These are phyloP conservation scores for Acrocephalus scirpaceus DNA, from an alignment of 2,797 vertebrate species.

Conservation along the genomic window DNA sequence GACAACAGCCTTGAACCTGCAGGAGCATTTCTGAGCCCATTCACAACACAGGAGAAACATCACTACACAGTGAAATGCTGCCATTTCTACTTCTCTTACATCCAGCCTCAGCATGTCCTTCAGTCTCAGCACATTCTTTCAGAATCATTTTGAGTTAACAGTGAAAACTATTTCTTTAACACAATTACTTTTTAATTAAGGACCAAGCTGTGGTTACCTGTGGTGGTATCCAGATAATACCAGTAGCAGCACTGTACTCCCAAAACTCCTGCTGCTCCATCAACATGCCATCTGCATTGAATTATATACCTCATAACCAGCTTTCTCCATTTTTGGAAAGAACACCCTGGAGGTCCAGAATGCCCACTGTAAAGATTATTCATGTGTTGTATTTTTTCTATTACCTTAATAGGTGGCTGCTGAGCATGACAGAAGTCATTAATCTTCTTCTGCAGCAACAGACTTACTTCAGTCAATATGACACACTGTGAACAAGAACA, in stretches of 20 bases:
- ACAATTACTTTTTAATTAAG: not conserved
- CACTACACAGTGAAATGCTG: not conserved
- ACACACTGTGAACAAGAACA: constrained; percentile 85
- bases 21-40: not conserved
- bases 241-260: not conserved
- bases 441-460: constrained; percentile 88
- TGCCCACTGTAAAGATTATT: not conserved
- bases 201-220: not conserved
- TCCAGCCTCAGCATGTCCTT: not conserved
- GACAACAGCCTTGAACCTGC: not conserved
- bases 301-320: not conserved
- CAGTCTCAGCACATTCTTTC: not conserved
- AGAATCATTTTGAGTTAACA: not conserved
- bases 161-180: not conserved
- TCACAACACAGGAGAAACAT: not conserved
- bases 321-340: not conserved
- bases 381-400: not conserved
- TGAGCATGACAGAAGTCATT: constrained; percentile 92
- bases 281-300: not conserved
- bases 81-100: not conserved
- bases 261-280: not conserved
- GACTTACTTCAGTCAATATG: constrained; percentile 88
- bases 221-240: not conserved
- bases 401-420: constrained; percentile 92
- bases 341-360: not conserved